Base-by-base conservation (phyloP, 2,888 invertebrate genomes). In the Epirrita christyi region DNA sequence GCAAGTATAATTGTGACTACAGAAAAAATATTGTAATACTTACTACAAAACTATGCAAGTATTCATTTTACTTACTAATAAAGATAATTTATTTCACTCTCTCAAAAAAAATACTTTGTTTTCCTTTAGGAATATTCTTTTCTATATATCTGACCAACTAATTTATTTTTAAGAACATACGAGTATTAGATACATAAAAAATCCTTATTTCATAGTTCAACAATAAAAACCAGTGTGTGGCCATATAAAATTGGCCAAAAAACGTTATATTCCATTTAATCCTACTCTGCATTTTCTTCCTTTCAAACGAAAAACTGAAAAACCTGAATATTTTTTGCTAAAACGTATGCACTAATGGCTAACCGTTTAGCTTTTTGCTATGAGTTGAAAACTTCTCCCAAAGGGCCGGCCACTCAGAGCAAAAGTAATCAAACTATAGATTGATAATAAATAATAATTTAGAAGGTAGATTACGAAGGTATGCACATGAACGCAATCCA, bases 341-440 rank as follows among this genome's bases (percentile, higher is more conserved):
- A 63, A 62, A 58, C 59, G 52, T 55, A 63, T 58, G 62, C 61
- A 46, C 61, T 66, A 66, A 66, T 64, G 57, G 64, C 53, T 54
- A 59, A 61, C 48, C 61, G 58, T 56, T 59, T 55, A 62, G 59
- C 54, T 58, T 56, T 59, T 49, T 32, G 46, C 53, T 55, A 57
- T 59, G 59, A 55, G 59, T 47, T 54, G 50, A 54, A 59, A 67
- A 67, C 58, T 67, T 67, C 13, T 59, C 55, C 50, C 58, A 60
- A 63, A 64, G 60, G 63, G 49, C 57, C 51, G 36, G 14, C 48
- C 59, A 55, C 55, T 57, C 38, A 43, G 59, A 52, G 59, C 4
- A 4, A 21, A 21, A 21, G 4, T 21, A 21, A 21, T n/a, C n/a
- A 4, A 21, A 21, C 21, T 6, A 28, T 36, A 46, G 15, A 34